phyloP scores from a whole-genome alignment of 2,797 vertebrate species.

The Micropoecilia bifurca region DNA sequence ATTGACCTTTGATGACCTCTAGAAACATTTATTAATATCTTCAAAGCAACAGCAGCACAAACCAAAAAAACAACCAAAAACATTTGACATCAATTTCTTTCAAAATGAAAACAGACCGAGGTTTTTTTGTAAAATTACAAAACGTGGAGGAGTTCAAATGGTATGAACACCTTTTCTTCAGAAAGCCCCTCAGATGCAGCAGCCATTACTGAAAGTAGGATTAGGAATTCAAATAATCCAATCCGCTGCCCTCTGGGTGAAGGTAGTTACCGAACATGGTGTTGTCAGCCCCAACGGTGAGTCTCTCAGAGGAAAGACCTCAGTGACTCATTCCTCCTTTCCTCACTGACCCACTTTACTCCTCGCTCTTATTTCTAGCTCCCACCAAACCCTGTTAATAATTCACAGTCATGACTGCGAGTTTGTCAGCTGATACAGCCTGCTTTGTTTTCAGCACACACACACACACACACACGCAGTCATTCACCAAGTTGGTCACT shows the following conservation, averaged over 20 bases:
- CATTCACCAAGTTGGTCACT: constrained; percentile 35
- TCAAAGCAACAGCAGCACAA: too few species aligned
- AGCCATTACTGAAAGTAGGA: background rate
- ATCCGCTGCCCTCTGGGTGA: constrained; percentile 5
- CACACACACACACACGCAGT: constrained; percentile 31
- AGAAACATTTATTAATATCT: too few species aligned
- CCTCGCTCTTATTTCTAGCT: constrained; percentile 51
- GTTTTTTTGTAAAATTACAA: background rate
- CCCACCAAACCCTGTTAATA: constrained; percentile 66
- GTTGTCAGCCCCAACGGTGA: constrained; percentile 41
- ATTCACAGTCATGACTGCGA: constrained; percentile 67
- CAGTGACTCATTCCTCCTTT: constrained; percentile 33
- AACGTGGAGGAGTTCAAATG: background rate
- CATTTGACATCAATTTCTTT: too few species aligned
- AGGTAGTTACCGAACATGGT: constrained; percentile 18
- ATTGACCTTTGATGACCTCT: too few species aligned
- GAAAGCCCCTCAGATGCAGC: background rate
- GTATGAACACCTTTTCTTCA: background rate
- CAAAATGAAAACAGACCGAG: background rate
- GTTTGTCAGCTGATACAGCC: constrained; percentile 70
- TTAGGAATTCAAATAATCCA: background rate
- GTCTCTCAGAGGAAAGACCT: constrained; percentile 30
- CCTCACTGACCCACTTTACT: constrained; percentile 51
- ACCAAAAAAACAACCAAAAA: too few species aligned
- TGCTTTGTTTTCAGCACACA: constrained; percentile 52